These are phyloP conservation scores for Criorhina ranunculi DNA, from an alignment of 2,888 invertebrate species.

Conservation along the genomic window DNA sequence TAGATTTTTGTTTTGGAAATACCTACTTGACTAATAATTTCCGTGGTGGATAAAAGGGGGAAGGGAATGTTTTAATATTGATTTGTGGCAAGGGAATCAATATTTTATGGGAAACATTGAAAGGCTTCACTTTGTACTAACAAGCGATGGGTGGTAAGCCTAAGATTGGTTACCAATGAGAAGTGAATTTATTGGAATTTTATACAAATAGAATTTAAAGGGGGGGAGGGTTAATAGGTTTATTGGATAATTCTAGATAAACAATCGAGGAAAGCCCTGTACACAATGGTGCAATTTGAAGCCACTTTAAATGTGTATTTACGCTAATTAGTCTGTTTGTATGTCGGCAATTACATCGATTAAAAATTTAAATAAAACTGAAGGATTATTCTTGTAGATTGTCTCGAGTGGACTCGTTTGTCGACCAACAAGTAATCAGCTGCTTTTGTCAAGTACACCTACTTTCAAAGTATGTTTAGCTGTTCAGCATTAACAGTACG, in stretches of 20 bases:
- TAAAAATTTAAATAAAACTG: no score
- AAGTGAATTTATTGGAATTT: slow-evolving; percentile 14
- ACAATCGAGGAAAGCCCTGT: slow-evolving; percentile 1
- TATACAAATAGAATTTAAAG: slow-evolving; percentile 9
- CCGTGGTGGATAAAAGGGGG: neutral
- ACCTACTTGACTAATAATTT: neutral
- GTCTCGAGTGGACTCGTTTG: no score
- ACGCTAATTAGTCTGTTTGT: no score
- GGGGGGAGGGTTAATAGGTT: slow-evolving; percentile 31
- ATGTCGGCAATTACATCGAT: no score
- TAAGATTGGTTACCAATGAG: slow-evolving; percentile 30
- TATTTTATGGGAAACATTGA: slow-evolving; percentile 29
- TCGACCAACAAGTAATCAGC: no score
- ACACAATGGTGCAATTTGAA: slow-evolving; percentile 4
- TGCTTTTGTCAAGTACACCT: no score
- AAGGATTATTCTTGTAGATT: no score
- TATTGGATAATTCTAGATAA: slow-evolving; percentile 30
- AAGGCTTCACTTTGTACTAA: slow-evolving; percentile 15
- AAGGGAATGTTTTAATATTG: slow-evolving; percentile 13
- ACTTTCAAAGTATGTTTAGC: no score
- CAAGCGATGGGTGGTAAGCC: slow-evolving; percentile 30
- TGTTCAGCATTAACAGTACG: no score
- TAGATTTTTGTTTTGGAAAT: neutral
- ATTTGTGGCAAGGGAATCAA: slow-evolving; percentile 37
- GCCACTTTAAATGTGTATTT: no score